Percentiles rank a stretch among this genome's conserved stretches.
phyloP scores from a whole-genome alignment of 2,113 vertebrate genomes.

The Pampusana beccarii region DNA sequence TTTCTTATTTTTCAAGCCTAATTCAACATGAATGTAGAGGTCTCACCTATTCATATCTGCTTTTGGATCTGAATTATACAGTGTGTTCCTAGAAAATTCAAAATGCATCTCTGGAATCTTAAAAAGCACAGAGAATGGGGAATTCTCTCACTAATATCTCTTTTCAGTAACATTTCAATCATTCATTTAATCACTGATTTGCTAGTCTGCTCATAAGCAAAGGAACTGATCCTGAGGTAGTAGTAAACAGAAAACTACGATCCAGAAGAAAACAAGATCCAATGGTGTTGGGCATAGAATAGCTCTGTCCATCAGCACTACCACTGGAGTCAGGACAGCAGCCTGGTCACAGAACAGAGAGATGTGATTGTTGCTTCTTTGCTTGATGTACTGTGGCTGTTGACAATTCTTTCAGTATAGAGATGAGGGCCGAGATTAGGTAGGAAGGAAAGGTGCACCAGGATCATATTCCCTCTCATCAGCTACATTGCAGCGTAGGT shows the following conservation, averaged over 20 bases:
- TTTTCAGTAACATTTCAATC: not conserved
- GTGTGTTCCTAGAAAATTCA: not conserved
- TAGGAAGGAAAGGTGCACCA: not conserved
- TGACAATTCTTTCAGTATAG: not conserved
- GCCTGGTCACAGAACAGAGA: not conserved
- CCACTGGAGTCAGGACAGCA: not conserved
- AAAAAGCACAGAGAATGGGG: not conserved
- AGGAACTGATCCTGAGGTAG: not conserved
- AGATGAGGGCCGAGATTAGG: not conserved
- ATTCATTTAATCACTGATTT: not conserved
- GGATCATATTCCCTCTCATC: fast-evolving
- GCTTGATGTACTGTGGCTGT: not conserved
- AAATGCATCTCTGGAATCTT: not conserved
- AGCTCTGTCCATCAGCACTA: not conserved
- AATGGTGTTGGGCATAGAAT: too few species aligned
- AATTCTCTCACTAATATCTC: not conserved
- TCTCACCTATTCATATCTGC: not conserved
- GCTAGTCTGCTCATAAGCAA: not conserved
- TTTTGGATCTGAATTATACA: not conserved
- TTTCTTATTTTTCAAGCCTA: not conserved
- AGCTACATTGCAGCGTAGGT: fast-evolving
- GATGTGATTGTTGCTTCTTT: not conserved
- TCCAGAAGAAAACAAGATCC: fast-evolving
- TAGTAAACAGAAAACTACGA: not conserved
- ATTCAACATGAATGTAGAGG: not conserved